Base-by-base conservation (phyloP, 2,888 invertebrate species). In the Heliconius sara region DNA sequence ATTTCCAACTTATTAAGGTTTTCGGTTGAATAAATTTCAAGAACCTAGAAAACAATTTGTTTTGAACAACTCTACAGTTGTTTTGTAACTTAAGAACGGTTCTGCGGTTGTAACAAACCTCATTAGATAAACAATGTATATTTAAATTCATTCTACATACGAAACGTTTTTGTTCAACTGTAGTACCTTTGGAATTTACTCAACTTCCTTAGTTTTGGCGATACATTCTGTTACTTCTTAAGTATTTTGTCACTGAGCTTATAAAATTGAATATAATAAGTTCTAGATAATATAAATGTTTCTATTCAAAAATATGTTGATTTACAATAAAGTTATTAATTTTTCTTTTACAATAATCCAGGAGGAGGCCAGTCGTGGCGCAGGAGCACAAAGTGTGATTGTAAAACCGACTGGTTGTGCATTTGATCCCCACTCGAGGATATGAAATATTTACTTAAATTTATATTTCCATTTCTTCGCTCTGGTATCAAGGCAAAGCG, bases 71-170 rank as follows among this genome's bases (percentile, higher is more conserved):
- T n/a, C 43, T 39, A 60, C 39, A 74, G 19, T 39, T 75, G 74
- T 63, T 75, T 75, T 75, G 74, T 65, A 75, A 75, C 39, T 65
- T 75, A 65, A 75, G 74, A 75, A 63, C 22, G 39, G 63, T 75
- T 65, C 27, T 75, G 74, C 74, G 74, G 74, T 75, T 43, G 65
- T 43, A 75, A 74, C 63, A 74, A 74, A 75, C 25, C 43, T 75
- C 74, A 63, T 60, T 65, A 34, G 22, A 22, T 65, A 65, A 63
- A 43, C 43, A 65, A 43, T 60, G 25, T 65, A 7, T 74, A 39
- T 74, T 65, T 65, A 63, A 65, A 63, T 74, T 43, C 63, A 60
- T 43, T 39, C 12, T 63, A 60, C 39, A 39, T 74, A 63, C 60
- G 25, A 34, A 74, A 52, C 16, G 52, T 9, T 68, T 22, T n/a